Percentiles rank a stretch among this genome's conserved stretches.
phyloP scores from a whole-genome alignment of 1,140 invertebrate genomes.

The Procambarus clarkii region DNA sequence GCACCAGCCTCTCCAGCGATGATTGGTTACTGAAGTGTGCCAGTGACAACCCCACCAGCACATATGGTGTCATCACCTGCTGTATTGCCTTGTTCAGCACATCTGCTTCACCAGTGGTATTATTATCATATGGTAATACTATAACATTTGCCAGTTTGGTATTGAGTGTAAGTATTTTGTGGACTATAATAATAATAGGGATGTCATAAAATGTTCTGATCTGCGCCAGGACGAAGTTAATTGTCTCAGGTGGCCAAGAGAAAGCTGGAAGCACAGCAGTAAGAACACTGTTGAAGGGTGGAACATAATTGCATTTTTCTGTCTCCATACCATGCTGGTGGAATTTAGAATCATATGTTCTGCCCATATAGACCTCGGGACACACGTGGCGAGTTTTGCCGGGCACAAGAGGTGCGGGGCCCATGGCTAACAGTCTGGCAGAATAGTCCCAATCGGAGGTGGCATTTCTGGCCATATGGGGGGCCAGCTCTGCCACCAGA shows the following conservation, averaged over 20 bases:
- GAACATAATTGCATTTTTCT: not conserved
- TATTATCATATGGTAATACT: too few species aligned
- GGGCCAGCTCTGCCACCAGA: not conserved
- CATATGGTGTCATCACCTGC: constrained; percentile 5
- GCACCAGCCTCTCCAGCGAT: constrained; percentile 23
- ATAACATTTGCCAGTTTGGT: not conserved
- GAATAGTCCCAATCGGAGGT: constrained; percentile 12
- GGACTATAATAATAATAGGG: not conserved
- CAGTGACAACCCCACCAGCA: constrained; percentile 1
- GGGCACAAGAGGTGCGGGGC: not conserved
- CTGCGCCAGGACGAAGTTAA: constrained; percentile 2
- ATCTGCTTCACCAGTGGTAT: not conserved
- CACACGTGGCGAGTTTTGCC: constrained; percentile 5
- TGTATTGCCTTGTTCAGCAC: not conserved
- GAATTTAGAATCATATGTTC: not conserved
- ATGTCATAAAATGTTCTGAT: constrained; percentile 1
- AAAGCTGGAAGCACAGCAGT: not conserved
- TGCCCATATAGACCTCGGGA: not conserved
- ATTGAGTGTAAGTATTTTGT: not conserved
- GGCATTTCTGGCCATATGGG: not conserved
- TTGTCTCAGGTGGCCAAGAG: not conserved
- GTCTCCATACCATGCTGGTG: constrained; percentile 1
- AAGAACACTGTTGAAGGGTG: not conserved
- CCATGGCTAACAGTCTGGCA: not conserved
- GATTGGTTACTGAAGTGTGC: constrained; percentile 34